Evolutionary conservation across 1,140 invertebrate genomes (phyloP), one percentile per base, ranked within the genome.

Genomic region (Sycophila sp.): DNA sequence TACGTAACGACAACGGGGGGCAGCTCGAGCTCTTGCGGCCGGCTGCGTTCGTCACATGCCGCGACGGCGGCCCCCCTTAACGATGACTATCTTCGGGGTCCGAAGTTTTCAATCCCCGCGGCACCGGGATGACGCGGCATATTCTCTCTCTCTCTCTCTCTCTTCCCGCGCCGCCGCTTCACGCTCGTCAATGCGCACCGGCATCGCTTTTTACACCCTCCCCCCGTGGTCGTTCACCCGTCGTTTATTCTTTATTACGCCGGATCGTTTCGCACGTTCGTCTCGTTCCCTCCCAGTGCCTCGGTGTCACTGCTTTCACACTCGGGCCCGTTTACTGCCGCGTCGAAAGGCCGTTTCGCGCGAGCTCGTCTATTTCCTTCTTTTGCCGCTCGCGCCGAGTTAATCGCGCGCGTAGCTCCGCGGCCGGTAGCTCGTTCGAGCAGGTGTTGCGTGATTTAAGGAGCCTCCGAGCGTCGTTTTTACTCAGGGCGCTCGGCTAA

Each of bases 51-150:
- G 36, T 42, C 38, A 42, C 22, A 28, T 45, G 15, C 5, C 17
- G n/a, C n/a, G 15, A n/a, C 13, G 55, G 28, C 42, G 28, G 5
- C 28, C 4, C 24, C 38, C 10, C 22, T 34, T 56, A 56, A 56
- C 45, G 64, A 65, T 53, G 63, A 65, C 47, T 56, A 56, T 56
- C 64, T 45, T 28, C 4, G 51, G 34, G 64, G 40, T 36, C 62
- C 47, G 49, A 55, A 38, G 11, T 66, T 66, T 42, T 66, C 53
- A 42, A 66, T 55, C 53, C 34, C 36, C 63, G 22, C n/a, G n/a
- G n/a, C n/a, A n/a, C n/a, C n/a, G n/a, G n/a, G n/a, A n/a, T n/a
- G n/a, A n/a, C n/a, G n/a, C n/a, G n/a, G n/a, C n/a, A n/a, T n/a
- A n/a, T n/a, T n/a, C 4, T 28, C 38, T 24, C 42, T 28, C 42